Percentiles rank a stretch among this genome's conserved stretches.
phyloP scores from a whole-genome alignment of 2,888 invertebrate species.

The Synanthedon tipuliformis region DNA sequence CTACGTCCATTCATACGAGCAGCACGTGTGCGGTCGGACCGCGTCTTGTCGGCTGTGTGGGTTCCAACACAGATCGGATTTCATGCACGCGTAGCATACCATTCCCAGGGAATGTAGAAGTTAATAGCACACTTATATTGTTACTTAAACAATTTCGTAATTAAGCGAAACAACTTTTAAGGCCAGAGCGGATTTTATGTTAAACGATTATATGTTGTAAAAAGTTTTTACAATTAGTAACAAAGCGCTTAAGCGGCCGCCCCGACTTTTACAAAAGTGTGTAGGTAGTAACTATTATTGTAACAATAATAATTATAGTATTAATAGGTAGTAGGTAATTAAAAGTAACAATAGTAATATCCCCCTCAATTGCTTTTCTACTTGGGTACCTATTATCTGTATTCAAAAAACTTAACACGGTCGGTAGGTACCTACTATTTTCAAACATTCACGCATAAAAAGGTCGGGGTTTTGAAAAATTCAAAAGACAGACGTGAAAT shows the following conservation, averaged over 20 bases:
- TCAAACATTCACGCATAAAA: no score
- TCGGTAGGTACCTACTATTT: no score
- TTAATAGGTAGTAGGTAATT: not conserved
- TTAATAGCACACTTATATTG: not conserved
- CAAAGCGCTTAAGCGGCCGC: not conserved
- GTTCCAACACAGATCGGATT: slow-evolving; percentile 35
- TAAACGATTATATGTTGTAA: not conserved
- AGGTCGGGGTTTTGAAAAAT: no score
- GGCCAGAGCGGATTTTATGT: not conserved
- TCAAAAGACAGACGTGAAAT: no score
- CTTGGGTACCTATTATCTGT: no score
- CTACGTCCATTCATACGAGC: slow-evolving; percentile 28
- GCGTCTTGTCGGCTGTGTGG: slow-evolving; percentile 43
- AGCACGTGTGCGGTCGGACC: slow-evolving; percentile 8
- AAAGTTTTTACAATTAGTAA: not conserved
- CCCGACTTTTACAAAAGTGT: not conserved
- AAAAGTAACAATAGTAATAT: not conserved
- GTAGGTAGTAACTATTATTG: not conserved
- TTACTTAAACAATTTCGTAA: not conserved
- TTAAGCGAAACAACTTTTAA: not conserved
- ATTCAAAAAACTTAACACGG: no score
- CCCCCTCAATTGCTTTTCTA: no score
- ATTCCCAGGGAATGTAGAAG: slow-evolving; percentile 31
- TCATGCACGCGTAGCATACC: slow-evolving; percentile 51
- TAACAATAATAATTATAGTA: no score